phyloP scores from a whole-genome alignment of 2,113 vertebrate genomes.

The Chionodraco myersi region DNA sequence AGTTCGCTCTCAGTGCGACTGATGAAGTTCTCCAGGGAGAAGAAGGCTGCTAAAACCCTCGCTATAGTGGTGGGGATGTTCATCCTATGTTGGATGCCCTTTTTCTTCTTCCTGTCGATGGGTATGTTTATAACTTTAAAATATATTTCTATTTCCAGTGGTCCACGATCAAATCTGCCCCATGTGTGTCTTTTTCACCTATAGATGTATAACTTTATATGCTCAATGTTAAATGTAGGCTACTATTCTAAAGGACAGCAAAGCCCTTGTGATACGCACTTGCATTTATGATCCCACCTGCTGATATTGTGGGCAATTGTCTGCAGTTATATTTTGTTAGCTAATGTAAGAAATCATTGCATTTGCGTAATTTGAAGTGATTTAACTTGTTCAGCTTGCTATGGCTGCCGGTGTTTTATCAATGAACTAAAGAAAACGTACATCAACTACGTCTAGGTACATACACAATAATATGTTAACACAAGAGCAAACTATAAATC shows the following conservation, averaged over 20 bases:
- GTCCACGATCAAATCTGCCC: too few relatives aligned
- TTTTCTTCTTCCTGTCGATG: conserved; percentile 96
- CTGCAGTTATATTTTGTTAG: neutral
- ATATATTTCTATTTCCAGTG: neutral
- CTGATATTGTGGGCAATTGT: neutral
- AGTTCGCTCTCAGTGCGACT: conserved; percentile 95
- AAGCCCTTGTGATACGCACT: neutral
- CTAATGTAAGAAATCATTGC: neutral
- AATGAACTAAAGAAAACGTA: neutral
- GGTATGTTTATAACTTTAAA: conserved; percentile 85
- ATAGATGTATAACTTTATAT: neutral
- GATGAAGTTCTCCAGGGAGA: conserved; percentile 98
- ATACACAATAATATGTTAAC: neutral
- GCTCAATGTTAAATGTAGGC: too few relatives aligned
- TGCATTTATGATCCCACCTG: neutral
- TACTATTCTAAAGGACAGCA: neutral
- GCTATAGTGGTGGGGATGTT: conserved; percentile 98
- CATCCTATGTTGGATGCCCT: conserved; percentile 98
- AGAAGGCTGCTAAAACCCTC: conserved; percentile 97
- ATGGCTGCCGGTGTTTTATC: neutral
- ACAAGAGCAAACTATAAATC: neutral
- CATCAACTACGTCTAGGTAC: neutral
- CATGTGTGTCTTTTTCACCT: too few relatives aligned
- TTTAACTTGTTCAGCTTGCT: conserved; percentile 1
- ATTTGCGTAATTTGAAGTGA: conserved; percentile 11